Evolutionary conservation across 2,113 vertebrate species (phyloP), one percentile per base, ranked within the genome.

Genomic region (Pelecanoides urinatrix): DNA sequence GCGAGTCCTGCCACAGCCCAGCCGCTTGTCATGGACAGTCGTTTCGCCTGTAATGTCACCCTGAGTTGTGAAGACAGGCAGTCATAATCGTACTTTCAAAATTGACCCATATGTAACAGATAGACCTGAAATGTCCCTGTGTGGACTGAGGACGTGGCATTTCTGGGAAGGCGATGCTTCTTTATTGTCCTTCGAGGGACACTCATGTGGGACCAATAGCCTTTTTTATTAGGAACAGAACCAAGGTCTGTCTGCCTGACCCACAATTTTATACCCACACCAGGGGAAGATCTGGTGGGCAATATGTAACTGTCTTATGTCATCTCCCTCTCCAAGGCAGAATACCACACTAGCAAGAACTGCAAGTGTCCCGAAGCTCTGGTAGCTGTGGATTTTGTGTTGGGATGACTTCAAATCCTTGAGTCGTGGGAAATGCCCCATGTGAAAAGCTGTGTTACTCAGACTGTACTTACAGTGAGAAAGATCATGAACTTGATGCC

Each of bases 251-350:
- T 4, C 26, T 50, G 11, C 16, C 59, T 34, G 23, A 9, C 19
- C 34, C 38, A 5, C 6, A 5, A 2, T 70, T 78, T 53, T 44
- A 40, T 66, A 11, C 9, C 10, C 13, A 1, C 9, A 13, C 21
- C 12, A 26, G 42, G 7, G 21, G 12, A 40, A 63, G 62, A 23
- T 50, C 29, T 55, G 62, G 7, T 45, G 50, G 74, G 42, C 32
- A 77, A 29, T 9, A 21, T 0, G 0, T 32, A 44, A 19, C n/a
- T 7, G 13, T n/a, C 30, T 3, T 29, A 26, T 0, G 0, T 34
- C 13, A 13, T 30, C 26, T 83, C 66, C 8, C 25, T 68, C 17
- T 42, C 23, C 44, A 23, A 21, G 52, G 62, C n/a, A 67, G 66
- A 67, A n/a, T 42, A 15, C 22, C 19, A 40, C 27, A 8, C 59